These are phyloP conservation scores for Byasa hedistus DNA, from an alignment of 2,888 invertebrate species.

Conservation along the genomic window DNA sequence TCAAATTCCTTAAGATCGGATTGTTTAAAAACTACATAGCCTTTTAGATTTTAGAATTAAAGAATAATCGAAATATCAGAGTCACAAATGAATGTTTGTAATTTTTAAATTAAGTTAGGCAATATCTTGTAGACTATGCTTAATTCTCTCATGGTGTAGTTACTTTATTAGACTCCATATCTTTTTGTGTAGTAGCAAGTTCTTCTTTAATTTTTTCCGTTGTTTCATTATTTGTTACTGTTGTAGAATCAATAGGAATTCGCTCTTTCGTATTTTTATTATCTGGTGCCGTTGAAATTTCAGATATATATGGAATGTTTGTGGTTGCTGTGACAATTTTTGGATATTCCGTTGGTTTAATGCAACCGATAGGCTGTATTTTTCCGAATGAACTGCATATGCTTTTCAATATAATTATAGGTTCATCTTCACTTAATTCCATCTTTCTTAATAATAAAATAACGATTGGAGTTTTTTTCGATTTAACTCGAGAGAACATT, in stretches of 20 bases:
- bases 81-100: no score
- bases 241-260: slow-evolving; percentile 1
- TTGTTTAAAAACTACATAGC: no score
- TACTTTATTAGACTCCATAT: not conserved
- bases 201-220: not conserved
- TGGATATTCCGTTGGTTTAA: slow-evolving; percentile 28
- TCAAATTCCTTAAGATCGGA: no score
- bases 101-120: no score
- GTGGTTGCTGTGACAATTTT: not conserved
- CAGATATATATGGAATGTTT: not conserved
- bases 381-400: slow-evolving; percentile 32
- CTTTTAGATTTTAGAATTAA: no score
- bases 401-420: slow-evolving; percentile 32
- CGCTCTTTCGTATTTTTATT: not conserved
- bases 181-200: slow-evolving; percentile 3
- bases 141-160: not conserved
- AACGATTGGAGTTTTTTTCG: slow-evolving; percentile 33
- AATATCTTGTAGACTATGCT: not conserved
- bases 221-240: not conserved
- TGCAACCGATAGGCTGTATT: slow-evolving; percentile 33
- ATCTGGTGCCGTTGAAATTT: not conserved
- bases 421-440: slow-evolving; percentile 22
- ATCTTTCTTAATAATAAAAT: slow-evolving; percentile 32
- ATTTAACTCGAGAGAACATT: slow-evolving; percentile 31
- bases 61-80: no score